These are phyloP conservation scores for Drosophila pseudoananassae DNA, from an alignment of 1,140 invertebrate genomes.

Conservation along the genomic window DNA sequence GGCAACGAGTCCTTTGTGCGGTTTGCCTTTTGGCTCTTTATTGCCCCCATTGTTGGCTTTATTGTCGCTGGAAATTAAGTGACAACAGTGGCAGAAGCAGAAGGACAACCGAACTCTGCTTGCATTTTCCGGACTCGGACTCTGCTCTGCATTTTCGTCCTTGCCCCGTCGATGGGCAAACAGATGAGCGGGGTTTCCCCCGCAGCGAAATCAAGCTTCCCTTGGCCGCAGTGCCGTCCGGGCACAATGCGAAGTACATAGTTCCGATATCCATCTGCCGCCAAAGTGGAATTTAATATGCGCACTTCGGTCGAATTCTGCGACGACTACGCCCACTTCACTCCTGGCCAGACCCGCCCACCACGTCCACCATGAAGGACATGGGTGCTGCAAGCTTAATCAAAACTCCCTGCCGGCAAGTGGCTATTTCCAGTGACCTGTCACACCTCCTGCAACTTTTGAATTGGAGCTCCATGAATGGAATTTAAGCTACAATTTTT, in stretches of 20 bases:
- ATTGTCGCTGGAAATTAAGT: conserved; percentile 36
- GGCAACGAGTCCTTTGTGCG: conserved; percentile 11
- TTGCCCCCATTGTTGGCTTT: conserved; percentile 24
- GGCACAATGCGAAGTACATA: conserved; percentile 11
- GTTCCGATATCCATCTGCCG: conserved; percentile 12
- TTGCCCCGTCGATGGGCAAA: neutral
- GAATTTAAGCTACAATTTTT: too few relatives aligned
- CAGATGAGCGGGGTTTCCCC: neutral
- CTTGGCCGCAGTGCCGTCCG: too few relatives aligned
- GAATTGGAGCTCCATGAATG: neutral
- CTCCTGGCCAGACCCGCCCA: neutral
- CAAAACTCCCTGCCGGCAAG: neutral
- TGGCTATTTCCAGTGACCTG: neutral
- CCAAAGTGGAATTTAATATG: conserved; percentile 40
- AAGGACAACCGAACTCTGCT: neutral
- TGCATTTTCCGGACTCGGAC: neutral
- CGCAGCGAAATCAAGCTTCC: too few relatives aligned
- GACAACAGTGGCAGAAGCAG: neutral
- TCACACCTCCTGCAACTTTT: neutral
- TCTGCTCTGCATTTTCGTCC: neutral
- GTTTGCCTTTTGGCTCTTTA: conserved; percentile 33
- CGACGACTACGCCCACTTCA: neutral
- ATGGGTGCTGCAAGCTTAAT: conserved; percentile 8
- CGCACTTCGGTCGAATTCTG: neutral
- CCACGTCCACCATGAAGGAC: too few relatives aligned